Conservation (phyloP, 2,888 invertebrate genomes). For the Dugesia japonica region DNA sequence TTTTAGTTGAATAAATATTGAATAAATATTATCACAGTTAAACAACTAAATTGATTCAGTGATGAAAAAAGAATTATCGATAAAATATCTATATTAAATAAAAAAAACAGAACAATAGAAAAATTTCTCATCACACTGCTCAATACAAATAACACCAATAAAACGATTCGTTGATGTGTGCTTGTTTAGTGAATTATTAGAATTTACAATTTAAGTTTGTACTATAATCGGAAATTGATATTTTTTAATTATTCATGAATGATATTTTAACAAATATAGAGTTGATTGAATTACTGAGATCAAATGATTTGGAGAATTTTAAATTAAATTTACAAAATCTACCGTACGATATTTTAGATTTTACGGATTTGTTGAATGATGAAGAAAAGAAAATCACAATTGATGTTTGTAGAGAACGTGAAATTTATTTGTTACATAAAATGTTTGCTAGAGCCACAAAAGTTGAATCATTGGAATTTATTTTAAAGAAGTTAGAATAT, state of each 20-base stretch:
- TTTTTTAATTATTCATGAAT: background rate
- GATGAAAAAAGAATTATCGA: no score
- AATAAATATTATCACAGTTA: no score
- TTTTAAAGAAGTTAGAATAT: background rate
- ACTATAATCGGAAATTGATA: no score
- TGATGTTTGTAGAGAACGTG: background rate
- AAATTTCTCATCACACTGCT: no score
- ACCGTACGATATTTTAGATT: background rate
- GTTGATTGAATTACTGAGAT: background rate
- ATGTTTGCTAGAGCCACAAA: background rate
- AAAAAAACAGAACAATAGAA: no score
- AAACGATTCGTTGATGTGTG: no score
- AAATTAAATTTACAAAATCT: background rate
- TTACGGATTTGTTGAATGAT: background rate
- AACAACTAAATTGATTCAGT: no score
- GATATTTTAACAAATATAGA: background rate
- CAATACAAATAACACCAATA: no score
- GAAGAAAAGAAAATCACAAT: background rate
- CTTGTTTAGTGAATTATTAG: no score
- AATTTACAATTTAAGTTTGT: no score
- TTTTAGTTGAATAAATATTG: no score
- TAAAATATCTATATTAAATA: no score
- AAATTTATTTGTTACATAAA: conserved; percentile 3
- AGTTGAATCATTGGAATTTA: background rate
- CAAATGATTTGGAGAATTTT: background rate